Base-by-base conservation (phyloP, 2,113 vertebrate species). In the Dipodomys merriami region DNA sequence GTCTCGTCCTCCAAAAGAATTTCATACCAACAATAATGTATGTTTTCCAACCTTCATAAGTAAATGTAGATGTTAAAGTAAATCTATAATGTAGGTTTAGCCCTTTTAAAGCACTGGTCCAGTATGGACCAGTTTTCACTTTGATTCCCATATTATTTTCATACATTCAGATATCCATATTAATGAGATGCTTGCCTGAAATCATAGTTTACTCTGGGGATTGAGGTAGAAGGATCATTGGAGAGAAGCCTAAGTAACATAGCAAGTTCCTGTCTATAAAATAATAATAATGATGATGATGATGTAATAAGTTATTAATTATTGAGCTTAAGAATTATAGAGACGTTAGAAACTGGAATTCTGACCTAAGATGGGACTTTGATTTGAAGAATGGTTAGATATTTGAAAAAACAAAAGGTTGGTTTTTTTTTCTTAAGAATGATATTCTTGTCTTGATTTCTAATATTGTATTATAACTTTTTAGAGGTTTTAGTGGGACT, bases 11-110 rank as follows among this genome's bases (percentile, higher is more conserved):
- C 62, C 62, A 64, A 23, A 64, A 62, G 16, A 64, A 25, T 64
- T 64, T 64, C 20, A 64, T 62, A 15, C 88, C 90, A 88, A 44
- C 84, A 53, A 81, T 27, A 86, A n/a, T 78, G 84, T 85, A 9
- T 10, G 84, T 90, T 87, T 91, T 77, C 39, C 33, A 78, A 20
- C 90, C 20, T 77, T 93, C 77, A 76, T 86, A 64, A 93, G 68
- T 89, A 92, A 88, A 83, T 95, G 33, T 62, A 83, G 27, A 30
- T 90, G 20, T 88, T 83, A 92, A 57, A 86, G 27, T 80, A 62
- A 81, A 25, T 91, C 88, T 23, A 25, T 25, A 84, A 1, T 81
- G 11, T 13, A 84, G n/a, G 9, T 62, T 91, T 77, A 86, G 39
- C 12, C 46, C 20, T 69, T 33, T 76, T 6, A n/a, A 20, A 77